Conservation (phyloP, 1,140 invertebrate genomes). For the Philopotamus ludificatus region DNA sequence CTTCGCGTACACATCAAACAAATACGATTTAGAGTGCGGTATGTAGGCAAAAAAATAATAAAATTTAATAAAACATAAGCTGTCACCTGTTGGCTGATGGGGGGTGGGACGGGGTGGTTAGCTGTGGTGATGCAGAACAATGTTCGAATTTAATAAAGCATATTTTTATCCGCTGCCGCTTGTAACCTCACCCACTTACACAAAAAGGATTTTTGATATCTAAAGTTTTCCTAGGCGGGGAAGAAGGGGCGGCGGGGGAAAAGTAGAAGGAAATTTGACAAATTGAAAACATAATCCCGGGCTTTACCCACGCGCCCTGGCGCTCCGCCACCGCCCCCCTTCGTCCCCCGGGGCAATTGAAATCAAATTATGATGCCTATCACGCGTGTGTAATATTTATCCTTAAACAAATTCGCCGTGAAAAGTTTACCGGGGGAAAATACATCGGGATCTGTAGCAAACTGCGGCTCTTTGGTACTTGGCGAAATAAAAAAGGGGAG, state of each 20-base stretch:
- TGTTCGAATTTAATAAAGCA: too few relatives aligned
- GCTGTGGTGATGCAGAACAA: too few relatives aligned
- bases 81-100: too few relatives aligned
- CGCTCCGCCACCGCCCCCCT: not conserved
- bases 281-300: constrained; percentile 41
- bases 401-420: constrained; percentile 28
- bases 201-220: constrained; percentile 30
- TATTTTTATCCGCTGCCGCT: too few relatives aligned
- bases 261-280: constrained; percentile 34
- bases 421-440: constrained; percentile 13
- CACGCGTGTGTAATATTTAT: constrained; percentile 29
- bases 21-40: too few relatives aligned
- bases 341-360: constrained; percentile 28
- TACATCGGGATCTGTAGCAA: not conserved
- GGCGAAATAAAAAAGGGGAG: too few relatives aligned
- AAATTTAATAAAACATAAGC: too few relatives aligned
- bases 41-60: too few relatives aligned
- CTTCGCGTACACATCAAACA: too few relatives aligned
- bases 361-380: constrained; percentile 39
- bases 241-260: too few relatives aligned
- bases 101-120: too few relatives aligned
- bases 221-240: not conserved
- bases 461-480: too few relatives aligned
- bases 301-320: constrained; percentile 20
- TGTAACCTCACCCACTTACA: constrained; percentile 11